phyloP scores from a whole-genome alignment of 2,888 invertebrate genomes.

The Deroplatys truncata region DNA sequence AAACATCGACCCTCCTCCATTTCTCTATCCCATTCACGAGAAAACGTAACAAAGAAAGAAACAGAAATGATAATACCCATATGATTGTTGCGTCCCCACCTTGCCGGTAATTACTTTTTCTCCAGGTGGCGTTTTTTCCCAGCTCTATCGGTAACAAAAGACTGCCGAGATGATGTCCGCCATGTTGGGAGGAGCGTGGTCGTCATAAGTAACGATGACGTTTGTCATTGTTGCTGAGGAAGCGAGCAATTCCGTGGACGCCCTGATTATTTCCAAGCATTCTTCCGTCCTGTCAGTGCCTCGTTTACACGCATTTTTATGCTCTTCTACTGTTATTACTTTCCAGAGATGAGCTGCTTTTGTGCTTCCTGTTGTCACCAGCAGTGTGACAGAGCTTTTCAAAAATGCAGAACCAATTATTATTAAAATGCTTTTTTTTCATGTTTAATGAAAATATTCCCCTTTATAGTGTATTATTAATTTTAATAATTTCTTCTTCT shows the following conservation, averaged over 20 bases:
- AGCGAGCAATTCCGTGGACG: background rate
- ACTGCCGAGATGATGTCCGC: background rate
- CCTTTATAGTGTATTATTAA: no score
- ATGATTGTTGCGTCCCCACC: background rate
- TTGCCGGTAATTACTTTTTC: background rate
- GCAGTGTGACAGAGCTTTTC: background rate
- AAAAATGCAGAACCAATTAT: no score
- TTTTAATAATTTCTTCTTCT: no score
- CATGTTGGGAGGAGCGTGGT: background rate
- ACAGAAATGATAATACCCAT: background rate
- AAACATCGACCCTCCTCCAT: background rate
- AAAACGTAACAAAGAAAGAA: background rate
- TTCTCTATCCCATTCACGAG: background rate
- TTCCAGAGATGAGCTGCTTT: background rate
- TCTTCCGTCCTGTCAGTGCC: background rate
- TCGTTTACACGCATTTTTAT: background rate
- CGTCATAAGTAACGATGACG: background rate
- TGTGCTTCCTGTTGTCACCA: background rate
- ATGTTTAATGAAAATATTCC: no score
- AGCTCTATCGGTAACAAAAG: background rate
- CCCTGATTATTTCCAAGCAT: background rate
- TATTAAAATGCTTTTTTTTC: no score
- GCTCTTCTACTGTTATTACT: background rate
- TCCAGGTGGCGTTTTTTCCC: background rate
- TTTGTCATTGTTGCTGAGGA: background rate